Base-by-base conservation (phyloP, 2,113 vertebrate species). In the Oophaga pumilio region DNA sequence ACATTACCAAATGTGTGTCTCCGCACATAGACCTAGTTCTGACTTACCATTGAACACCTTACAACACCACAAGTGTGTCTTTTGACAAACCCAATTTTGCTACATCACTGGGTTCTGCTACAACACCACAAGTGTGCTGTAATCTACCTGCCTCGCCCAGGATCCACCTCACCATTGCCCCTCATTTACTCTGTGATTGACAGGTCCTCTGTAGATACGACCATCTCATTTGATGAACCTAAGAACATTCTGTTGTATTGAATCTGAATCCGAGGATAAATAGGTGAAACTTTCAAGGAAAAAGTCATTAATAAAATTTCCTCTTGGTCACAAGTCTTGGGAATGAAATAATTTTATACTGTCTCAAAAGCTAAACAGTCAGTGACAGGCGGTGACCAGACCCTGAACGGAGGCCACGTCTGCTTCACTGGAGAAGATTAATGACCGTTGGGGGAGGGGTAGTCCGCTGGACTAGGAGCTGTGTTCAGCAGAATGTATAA, bases 351-450 rank as follows among this genome's bases (percentile, higher is more conserved):
- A 2, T 50, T 76, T 49, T 33, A 24, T 20, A 76, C n/a, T 14
- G 52, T 56, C 76, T 79, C n/a, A 17, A 79, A 59, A n/a, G 50
- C 53, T 79, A 15, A 77, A 77, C 22, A 53, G 22, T 53, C 24
- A 56, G 53, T 56, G 53, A 79, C 53, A 79, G 52, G 10, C 26
- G 10, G 33, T 43, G 76, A 79, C 76, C 76, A 1, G 76, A 78
- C 76, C 52, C 24, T 15, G 15, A 53, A 9, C 13, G 8, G n/a
- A 1, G 14, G 76, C 76, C 76, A 79, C 57, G 52, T 79, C 52
- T 26, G 13, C 24, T 79, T 57, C 53, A 79, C 22, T 79, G 76
- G 17, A 74, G 71, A 50, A 74, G 71, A 79, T 79, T 26, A 28
- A 79, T 79, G 69, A 33, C 69, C 33, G 8, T 9, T 2, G 26